phyloP scores from a whole-genome alignment of 92 coral and sea anemone species.

The Epizoanthus illoricatus region DNA sequence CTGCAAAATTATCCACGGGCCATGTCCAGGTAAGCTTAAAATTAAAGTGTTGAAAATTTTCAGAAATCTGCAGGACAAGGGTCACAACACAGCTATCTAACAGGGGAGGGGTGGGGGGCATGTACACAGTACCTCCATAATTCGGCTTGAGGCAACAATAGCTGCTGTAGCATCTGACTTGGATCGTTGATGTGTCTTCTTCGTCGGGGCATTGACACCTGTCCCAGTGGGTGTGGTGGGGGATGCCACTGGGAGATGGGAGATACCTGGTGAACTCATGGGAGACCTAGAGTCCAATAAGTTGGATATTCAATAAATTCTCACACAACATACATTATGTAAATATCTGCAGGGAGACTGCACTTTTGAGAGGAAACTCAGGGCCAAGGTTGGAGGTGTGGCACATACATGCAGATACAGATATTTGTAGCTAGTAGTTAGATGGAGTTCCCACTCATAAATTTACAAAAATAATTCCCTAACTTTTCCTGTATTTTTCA shows the following conservation, averaged over 20 bases:
- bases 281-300: slow-evolving; percentile 62
- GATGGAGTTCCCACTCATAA: background rate
- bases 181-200: slow-evolving; percentile 91
- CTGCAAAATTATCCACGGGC: too few relatives aligned
- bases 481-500: too few relatives aligned
- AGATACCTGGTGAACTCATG: slow-evolving; percentile 52
- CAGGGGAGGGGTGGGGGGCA: background rate
- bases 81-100: background rate
- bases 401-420: background rate
- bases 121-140: slow-evolving; percentile 70
- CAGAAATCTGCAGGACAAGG: too few relatives aligned
- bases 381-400: background rate
- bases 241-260: slow-evolving; percentile 40
- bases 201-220: slow-evolving; percentile 56
- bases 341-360: background rate
- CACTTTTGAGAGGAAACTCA: background rate
- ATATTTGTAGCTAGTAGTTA: background rate
- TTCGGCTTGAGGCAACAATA: slow-evolving; percentile 76
- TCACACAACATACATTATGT: background rate
- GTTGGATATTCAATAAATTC: background rate
- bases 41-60: too few relatives aligned
- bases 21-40: too few relatives aligned
- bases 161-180: slow-evolving; percentile 99
- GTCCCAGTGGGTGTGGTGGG: slow-evolving; percentile 57
- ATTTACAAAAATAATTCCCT: too few relatives aligned